Percentiles rank a stretch among this genome's conserved stretches.
phyloP scores from a whole-genome alignment of 2,797 vertebrate species.

The Gobionotothen gibberifrons region DNA sequence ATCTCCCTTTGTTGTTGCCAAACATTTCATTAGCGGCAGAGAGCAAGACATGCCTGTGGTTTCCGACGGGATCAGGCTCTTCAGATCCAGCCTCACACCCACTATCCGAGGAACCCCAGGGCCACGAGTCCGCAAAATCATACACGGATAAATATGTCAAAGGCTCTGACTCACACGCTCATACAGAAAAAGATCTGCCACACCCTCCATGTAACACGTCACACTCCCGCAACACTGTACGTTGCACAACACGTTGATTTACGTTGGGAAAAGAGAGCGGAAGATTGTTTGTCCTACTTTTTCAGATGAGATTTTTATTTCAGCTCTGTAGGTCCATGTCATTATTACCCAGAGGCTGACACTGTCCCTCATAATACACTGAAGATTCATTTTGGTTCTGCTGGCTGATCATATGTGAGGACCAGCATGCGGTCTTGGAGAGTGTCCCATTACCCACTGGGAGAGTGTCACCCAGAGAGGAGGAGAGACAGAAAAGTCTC shows the following conservation, averaged over 20 bases:
- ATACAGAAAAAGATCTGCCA: slow-evolving; percentile 49
- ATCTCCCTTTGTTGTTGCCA: slow-evolving; percentile 52
- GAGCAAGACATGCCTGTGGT: slow-evolving; percentile 66
- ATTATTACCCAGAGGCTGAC: slow-evolving; percentile 25
- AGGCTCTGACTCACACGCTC: slow-evolving; percentile 56
- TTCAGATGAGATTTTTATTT: slow-evolving; percentile 13
- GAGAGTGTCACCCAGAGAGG: slow-evolving; percentile 25
- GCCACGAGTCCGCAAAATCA: slow-evolving; percentile 30
- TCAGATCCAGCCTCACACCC: slow-evolving; percentile 55
- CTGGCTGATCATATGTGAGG: slow-evolving; percentile 52
- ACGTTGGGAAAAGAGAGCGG: background rate
- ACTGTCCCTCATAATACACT: slow-evolving; percentile 38
- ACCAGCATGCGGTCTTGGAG: slow-evolving; percentile 50
- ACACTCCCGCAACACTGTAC: slow-evolving; percentile 39
- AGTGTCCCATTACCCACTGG: slow-evolving; percentile 46
- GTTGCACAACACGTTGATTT: slow-evolving; percentile 33
- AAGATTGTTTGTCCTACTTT: background rate
- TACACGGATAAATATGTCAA: slow-evolving; percentile 52
- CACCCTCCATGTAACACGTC: slow-evolving; percentile 51
- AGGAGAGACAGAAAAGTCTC: slow-evolving; percentile 17
- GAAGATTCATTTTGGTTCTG: slow-evolving; percentile 55
- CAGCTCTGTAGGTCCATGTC: background rate
- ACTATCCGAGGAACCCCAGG: slow-evolving; percentile 48
- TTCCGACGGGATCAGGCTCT: slow-evolving; percentile 62
- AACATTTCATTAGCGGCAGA: slow-evolving; percentile 48